Conservation (phyloP, 2,797 vertebrate genomes). For the Eleutherodactylus coqui region DNA sequence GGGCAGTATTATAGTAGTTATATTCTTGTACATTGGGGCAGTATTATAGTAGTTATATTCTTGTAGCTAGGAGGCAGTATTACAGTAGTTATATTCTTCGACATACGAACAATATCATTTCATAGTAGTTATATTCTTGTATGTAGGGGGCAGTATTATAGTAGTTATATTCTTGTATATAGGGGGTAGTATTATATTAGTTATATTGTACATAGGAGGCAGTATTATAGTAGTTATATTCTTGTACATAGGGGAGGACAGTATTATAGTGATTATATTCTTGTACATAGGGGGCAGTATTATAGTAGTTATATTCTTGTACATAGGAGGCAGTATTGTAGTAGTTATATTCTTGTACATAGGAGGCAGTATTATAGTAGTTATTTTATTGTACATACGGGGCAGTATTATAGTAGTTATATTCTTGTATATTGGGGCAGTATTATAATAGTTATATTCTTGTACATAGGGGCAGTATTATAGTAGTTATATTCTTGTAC, state of each 20-base stretch:
- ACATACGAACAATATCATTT: not conserved
- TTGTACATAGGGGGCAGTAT: not conserved
- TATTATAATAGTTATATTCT: constrained; percentile 18
- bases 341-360: not conserved
- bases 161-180: constrained; percentile 8
- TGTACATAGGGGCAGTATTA: not conserved
- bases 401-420: not conserved
- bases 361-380: not conserved
- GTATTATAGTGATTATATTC: not conserved
- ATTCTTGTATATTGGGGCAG: not conserved
- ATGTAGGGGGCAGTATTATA: not conserved
- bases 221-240: not conserved
- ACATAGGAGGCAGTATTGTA: not conserved
- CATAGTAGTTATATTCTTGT: not conserved
- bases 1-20: not conserved
- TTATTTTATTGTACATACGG: not conserved
- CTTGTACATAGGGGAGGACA: constrained; percentile 4
- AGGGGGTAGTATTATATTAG: constrained; percentile 1
- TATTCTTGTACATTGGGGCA: not conserved
- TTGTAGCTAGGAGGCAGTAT: not conserved
- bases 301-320: constrained; percentile 15
- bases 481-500: constrained; percentile 13
- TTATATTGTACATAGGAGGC: not conserved
- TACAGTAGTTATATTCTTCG: not conserved
- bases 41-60: not conserved